Conservation (phyloP, 2,113 vertebrate species). For the Saguinus imperator region DNA sequence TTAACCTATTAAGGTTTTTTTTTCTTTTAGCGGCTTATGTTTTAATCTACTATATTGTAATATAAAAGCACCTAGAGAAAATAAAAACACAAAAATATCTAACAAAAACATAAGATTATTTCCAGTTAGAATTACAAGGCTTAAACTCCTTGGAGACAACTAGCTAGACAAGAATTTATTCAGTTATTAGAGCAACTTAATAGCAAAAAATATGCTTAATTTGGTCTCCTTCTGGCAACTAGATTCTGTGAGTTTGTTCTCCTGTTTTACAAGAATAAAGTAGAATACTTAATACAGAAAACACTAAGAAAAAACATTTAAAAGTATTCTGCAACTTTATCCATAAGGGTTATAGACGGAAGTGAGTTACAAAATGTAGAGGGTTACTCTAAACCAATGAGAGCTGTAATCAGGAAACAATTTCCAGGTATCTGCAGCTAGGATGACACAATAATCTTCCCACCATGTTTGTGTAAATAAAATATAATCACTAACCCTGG, state of each 20-base stretch:
- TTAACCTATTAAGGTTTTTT: not conserved
- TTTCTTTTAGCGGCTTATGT: not conserved
- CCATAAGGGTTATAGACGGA: not conserved
- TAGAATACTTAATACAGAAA: not conserved
- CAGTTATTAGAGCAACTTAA: not conserved
- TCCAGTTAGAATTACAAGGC: not conserved
- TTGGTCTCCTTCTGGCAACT: not conserved
- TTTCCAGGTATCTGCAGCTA: not conserved
- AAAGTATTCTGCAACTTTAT: not conserved
- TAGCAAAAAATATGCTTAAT: not conserved
- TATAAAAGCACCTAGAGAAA: not conserved
- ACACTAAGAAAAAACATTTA: not conserved
- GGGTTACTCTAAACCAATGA: not conserved
- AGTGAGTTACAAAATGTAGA: not conserved
- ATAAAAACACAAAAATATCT: not conserved
- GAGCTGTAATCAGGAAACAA: not conserved
- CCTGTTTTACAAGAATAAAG: not conserved
- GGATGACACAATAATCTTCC: not conserved
- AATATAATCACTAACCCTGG: constrained; percentile 1
- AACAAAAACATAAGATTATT: not conserved
- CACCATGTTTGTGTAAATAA: constrained; percentile 18
- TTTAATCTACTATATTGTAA: not conserved
- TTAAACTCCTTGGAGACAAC: not conserved
- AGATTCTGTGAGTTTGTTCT: not conserved
- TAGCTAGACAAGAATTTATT: not conserved